phyloP scores from a whole-genome alignment of 2,113 vertebrate species.

The Synodontis membranacea region DNA sequence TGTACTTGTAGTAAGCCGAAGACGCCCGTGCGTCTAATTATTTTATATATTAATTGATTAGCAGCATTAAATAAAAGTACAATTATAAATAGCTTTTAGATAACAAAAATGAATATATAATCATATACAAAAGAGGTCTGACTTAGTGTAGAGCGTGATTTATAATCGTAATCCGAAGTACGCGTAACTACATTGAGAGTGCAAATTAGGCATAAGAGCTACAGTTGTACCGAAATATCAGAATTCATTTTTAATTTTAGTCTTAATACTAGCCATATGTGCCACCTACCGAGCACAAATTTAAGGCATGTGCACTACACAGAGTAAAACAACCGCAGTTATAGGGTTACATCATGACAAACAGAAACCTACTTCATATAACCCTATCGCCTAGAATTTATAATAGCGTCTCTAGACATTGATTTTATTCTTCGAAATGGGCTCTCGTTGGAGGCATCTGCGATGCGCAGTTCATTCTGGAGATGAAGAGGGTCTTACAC shows the following conservation, averaged over 20 bases:
- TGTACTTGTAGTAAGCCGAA: neutral
- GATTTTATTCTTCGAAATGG: conserved; percentile 29
- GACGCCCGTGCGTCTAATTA: neutral
- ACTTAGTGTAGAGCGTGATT: conserved; percentile 30
- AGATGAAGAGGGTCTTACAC: conserved; percentile 41
- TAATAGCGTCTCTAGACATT: conserved; percentile 29
- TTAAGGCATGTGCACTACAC: neutral
- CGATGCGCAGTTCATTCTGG: conserved; percentile 14
- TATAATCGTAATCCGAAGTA: conserved; percentile 30
- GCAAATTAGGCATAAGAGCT: neutral
- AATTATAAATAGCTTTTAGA: neutral
- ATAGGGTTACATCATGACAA: neutral
- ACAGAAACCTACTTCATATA: no score
- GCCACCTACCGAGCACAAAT: neutral
- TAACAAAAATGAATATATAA: neutral
- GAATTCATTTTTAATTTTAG: neutral
- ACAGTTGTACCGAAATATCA: neutral
- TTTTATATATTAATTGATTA: neutral
- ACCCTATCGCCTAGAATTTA: neutral
- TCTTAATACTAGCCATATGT: neutral
- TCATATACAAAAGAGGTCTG: conserved; percentile 27
- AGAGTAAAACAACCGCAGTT: neutral
- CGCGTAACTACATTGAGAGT: neutral
- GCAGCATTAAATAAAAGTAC: neutral
- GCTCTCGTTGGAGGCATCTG: conserved; percentile 10